Evolutionary conservation across 2,113 vertebrate genomes (phyloP).

Genomic region (Oceanodroma tethys): DNA sequence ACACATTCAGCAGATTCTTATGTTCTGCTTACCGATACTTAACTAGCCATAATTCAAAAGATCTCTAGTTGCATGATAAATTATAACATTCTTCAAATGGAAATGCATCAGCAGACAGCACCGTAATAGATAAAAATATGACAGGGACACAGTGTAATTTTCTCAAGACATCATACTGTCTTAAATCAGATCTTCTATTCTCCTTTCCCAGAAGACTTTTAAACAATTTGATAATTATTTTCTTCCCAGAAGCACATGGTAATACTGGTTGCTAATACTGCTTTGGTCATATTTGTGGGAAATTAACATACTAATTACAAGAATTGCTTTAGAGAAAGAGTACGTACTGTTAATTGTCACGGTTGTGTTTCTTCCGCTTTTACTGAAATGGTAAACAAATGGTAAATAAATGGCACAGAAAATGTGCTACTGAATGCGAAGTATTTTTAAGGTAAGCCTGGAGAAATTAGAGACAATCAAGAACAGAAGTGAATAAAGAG

Average conservation of each 20-base stretch:
- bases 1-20: background rate
- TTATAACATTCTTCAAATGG: background rate
- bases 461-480: background rate
- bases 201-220: constrained; percentile 45
- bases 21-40: background rate
- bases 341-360: constrained; percentile 20
- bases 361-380: constrained; percentile 26
- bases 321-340: constrained; percentile 51
- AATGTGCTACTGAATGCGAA: background rate
- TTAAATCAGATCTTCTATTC: constrained; percentile 40
- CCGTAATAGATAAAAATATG: constrained; percentile 29
- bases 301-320: constrained; percentile 66
- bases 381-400: constrained; percentile 26
- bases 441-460: background rate
- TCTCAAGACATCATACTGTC: constrained; percentile 24
- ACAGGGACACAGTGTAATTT: constrained; percentile 26
- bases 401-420: constrained; percentile 4
- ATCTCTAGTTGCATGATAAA: background rate
- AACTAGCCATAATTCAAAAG: background rate
- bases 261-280: constrained; percentile 54
- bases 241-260: constrained; percentile 54
- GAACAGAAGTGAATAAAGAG: background rate
- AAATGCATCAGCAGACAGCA: constrained; percentile 28
- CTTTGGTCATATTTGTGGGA: constrained; percentile 50
- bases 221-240: constrained; percentile 63